Evolutionary conservation across 2,888 invertebrate species (phyloP).

Genomic region (Pyrrhosoma nymphula): DNA sequence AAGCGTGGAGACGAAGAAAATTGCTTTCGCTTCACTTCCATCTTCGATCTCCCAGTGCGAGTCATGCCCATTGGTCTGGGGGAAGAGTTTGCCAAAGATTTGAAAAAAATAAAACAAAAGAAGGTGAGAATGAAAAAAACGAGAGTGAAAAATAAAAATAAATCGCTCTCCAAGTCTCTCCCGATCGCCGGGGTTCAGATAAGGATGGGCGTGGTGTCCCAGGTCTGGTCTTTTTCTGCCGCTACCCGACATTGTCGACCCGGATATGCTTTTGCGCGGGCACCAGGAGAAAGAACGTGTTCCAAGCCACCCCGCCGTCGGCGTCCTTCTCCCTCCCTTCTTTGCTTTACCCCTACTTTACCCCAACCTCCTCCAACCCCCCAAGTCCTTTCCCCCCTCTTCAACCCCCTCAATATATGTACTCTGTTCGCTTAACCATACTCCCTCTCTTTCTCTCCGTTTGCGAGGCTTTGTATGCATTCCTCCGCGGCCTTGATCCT

Average conservation of each 20-base stretch:
- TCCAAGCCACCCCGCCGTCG: background rate
- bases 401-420: too few relatives aligned
- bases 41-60: too few relatives aligned
- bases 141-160: too few relatives aligned
- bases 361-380: background rate
- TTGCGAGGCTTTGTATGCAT: background rate
- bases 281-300: background rate
- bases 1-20: too few relatives aligned
- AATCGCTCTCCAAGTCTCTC: background rate
- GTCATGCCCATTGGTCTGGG: too few relatives aligned
- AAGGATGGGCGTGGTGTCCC: constrained; percentile 10
- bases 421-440: too few relatives aligned
- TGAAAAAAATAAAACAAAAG: too few relatives aligned
- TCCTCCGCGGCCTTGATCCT: background rate
- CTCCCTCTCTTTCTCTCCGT: background rate
- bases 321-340: background rate
- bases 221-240: background rate
- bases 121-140: too few relatives aligned
- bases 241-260: background rate
- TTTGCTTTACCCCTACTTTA: too few relatives aligned
- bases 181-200: background rate
- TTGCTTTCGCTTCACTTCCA: too few relatives aligned
- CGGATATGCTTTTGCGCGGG: background rate
- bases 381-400: background rate
- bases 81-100: too few relatives aligned